phyloP scores from a whole-genome alignment of 2,888 invertebrate genomes.

The Synergus umbraculus region DNA sequence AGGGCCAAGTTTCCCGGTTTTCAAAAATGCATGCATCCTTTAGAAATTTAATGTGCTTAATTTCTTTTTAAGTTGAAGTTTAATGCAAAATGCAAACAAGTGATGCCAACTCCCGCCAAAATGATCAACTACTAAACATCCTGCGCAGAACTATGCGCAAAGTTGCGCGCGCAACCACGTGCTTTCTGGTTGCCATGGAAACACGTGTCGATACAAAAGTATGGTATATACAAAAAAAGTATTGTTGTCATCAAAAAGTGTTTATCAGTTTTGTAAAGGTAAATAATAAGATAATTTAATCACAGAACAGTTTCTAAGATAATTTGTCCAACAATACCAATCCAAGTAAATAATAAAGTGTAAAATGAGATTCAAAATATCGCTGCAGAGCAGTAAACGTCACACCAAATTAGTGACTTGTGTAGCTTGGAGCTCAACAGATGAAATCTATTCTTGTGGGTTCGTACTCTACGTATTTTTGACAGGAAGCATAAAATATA shows the following conservation, averaged over 20 bases:
- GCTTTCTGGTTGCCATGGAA: neutral
- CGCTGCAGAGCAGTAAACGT: slow-evolving; percentile 85
- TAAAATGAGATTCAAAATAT: slow-evolving; percentile 73
- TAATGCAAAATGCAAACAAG: neutral
- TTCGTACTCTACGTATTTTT: slow-evolving; percentile 73
- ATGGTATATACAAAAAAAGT: neutral
- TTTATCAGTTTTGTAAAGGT: neutral
- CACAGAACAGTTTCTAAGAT: neutral
- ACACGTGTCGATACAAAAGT: neutral
- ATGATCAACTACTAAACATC: neutral
- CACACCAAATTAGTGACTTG: slow-evolving; percentile 91
- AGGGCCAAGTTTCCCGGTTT: slow-evolving; percentile 86
- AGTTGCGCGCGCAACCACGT: no score
- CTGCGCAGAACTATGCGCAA: no score
- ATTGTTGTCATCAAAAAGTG: neutral
- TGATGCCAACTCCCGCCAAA: neutral
- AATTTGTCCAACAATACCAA: neutral
- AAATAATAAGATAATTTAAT: neutral
- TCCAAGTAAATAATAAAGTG: slow-evolving; percentile 29
- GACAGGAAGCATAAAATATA: no score
- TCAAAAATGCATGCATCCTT: slow-evolving; percentile 89
- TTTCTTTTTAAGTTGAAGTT: neutral
- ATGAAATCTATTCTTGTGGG: slow-evolving; percentile 96
- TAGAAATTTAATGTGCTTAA: neutral
- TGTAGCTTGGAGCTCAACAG: slow-evolving; percentile 95